Percentiles rank a stretch among this genome's conserved stretches.
These are phyloP conservation scores for Propithecus perrieri DNA, from an alignment of 2,797 vertebrate species.

Conservation along the genomic window DNA sequence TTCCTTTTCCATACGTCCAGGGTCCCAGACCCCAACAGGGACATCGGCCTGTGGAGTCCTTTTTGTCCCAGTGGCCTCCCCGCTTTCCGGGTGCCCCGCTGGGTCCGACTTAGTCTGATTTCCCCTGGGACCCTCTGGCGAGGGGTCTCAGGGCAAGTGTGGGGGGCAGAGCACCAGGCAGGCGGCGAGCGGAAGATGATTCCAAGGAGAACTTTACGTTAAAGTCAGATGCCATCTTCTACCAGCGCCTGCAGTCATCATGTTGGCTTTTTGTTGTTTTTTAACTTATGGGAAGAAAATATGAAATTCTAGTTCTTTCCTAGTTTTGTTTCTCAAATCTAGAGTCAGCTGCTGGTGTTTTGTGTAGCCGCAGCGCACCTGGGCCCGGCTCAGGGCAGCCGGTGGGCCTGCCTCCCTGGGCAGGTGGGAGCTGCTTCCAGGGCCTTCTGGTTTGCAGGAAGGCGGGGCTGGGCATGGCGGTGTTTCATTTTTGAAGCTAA, in stretches of 20 bases:
- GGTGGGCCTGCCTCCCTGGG: not conserved
- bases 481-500: not conserved
- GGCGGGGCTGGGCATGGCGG: rapidly evolving
- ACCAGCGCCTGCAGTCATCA: not conserved
- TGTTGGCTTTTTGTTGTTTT: not conserved
- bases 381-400: rapidly evolving
- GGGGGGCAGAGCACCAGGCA: rapidly evolving
- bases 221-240: not conserved
- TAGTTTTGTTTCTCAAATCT: not conserved
- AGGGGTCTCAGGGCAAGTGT: rapidly evolving
- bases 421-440: not conserved
- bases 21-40: not conserved
- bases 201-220: not conserved
- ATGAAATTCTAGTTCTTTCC: not conserved
- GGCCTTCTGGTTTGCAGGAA: not conserved
- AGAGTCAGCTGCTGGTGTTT: not conserved
- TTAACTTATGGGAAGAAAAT: not conserved
- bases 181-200: rapidly evolving
- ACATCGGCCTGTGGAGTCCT: not conserved
- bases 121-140: rapidly evolving
- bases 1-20: rapidly evolving
- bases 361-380: rapidly evolving
- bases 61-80: not conserved
- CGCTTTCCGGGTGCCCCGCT: rapidly evolving
- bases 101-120: rapidly evolving